Base-by-base conservation (phyloP, 2,797 vertebrate species). In the Orientallactaga sibirica region DNA sequence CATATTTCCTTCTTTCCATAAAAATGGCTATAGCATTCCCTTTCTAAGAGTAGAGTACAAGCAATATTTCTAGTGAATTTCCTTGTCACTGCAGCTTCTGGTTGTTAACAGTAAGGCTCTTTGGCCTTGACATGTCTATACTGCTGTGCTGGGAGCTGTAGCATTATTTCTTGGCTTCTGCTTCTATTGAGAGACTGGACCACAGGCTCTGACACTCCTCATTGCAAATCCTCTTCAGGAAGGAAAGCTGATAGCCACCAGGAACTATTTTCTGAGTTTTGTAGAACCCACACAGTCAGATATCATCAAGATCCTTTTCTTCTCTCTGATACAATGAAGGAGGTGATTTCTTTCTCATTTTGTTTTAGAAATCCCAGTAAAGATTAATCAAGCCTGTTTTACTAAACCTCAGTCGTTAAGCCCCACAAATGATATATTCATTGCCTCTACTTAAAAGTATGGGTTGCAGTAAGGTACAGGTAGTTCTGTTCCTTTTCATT, bases 341-440 rank as follows among this genome's bases (percentile, higher is more conserved):
- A 3, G 0, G 80, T 96, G 92, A 88, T 33, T 86, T 96, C 48
- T 93, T 95, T 92, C 80, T 94, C 90, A 66, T 96, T 97, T 97
- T 96, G 94, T 95, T 97, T 98, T 96, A 55, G 61, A 97, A 97
- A 95, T 87, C 73, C 92, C 86, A 94, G 58, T 86, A 90, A 97
- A 98, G 97, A 97, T 93, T 97, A 98, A 97, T 95, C 95, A 96
- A 96, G 74, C 83, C 75, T 96, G 74, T 92, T 96, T 96, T 83
- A 79, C 66, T 96, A 94, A 97, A 93, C 74, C 55, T 18, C 83
- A 95, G 94, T 94, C 95, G 68, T 94, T 97, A 94, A 96, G 74
- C n/a, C 85, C 97, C 83, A 95, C 74, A 90, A 70, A 24, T 94
- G 92, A 96, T 96, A 87, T 93, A 88, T 83, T 92, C 82, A 79